Conservation (phyloP, 2,888 invertebrate species). For the Prosopocoilus inquinatus region DNA sequence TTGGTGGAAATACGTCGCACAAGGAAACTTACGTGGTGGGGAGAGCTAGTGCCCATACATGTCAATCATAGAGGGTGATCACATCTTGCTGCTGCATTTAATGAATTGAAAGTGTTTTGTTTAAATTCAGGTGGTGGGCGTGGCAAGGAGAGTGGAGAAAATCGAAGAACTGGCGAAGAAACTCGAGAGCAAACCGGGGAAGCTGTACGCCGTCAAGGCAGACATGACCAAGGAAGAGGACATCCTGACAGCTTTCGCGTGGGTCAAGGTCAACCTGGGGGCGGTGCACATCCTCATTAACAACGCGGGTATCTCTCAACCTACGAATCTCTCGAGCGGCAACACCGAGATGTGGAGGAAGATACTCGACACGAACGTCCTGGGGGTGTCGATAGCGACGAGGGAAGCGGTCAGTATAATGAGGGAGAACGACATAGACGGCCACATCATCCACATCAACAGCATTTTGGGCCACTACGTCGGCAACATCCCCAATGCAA, state of each 20-base stretch:
- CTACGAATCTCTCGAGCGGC: constrained; percentile 27
- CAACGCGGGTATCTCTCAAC: constrained; percentile 31
- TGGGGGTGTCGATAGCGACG: constrained; percentile 32
- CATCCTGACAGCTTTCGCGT: constrained; percentile 29
- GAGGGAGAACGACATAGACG: constrained; percentile 28
- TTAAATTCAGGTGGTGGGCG: constrained; percentile 31
- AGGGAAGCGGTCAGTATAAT: constrained; percentile 33
- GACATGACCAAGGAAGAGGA: constrained; percentile 32
- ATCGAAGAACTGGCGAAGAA: constrained; percentile 26
- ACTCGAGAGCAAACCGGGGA: constrained; percentile 19
- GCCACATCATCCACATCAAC: constrained; percentile 36
- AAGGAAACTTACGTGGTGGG: too few species aligned
- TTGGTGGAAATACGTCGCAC: too few species aligned
- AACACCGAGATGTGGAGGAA: constrained; percentile 28
- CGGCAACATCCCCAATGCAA: constrained; percentile 29
- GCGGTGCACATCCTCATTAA: constrained; percentile 31
- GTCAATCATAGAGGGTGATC: too few species aligned
- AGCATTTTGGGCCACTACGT: constrained; percentile 35
- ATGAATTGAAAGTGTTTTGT: background rate
- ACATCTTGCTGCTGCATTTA: background rate
- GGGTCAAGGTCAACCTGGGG: constrained; percentile 27
- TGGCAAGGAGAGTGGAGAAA: constrained; percentile 32
- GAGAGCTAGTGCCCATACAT: too few species aligned
- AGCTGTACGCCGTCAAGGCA: constrained; percentile 25
- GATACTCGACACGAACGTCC: constrained; percentile 33